A percentile compares a stretch with the other conserved stretches of the same genome.
Evolutionary conservation across 2,888 invertebrate species (phyloP).

Genomic region (Sicus ferrugineus): DNA sequence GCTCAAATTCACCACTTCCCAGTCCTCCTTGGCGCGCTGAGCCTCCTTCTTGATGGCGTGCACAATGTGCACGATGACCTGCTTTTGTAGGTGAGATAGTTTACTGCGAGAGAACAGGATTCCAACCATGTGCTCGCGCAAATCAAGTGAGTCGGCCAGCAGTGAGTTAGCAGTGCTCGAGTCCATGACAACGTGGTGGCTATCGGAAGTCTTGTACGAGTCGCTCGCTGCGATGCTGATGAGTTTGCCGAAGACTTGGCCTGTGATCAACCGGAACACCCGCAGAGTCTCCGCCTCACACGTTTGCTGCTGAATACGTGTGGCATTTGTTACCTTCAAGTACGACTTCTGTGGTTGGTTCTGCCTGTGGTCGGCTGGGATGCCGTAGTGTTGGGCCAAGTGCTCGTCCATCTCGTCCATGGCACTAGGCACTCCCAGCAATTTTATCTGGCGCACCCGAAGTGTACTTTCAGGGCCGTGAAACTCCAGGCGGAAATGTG

Average conservation of each 20-base stretch:
- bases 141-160: constrained; percentile 70
- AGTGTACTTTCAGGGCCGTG: constrained; percentile 92
- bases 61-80: constrained; percentile 90
- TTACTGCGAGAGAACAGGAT: constrained; percentile 94
- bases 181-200: constrained; percentile 49
- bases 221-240: constrained; percentile 67
- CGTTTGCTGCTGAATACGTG: constrained; percentile 79
- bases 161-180: constrained; percentile 56
- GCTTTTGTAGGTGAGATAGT: constrained; percentile 90
- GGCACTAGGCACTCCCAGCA: constrained; percentile 70
- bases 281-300: constrained; percentile 91
- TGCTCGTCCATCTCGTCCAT: constrained; percentile 42
- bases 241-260: constrained; percentile 87
- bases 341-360: constrained; percentile 49
- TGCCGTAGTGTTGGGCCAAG: constrained; percentile 32
- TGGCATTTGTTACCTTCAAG: constrained; percentile 58
- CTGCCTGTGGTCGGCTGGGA: constrained; percentile 36
- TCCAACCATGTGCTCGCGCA: constrained; percentile 95
- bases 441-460: constrained; percentile 82
- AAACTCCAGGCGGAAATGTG: constrained; percentile 80
- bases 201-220: constrained; percentile 36
- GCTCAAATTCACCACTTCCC: constrained; percentile 73
- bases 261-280: constrained; percentile 89
- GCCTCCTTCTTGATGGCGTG: constrained; percentile 92
- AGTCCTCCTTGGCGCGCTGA: constrained; percentile 85